Conservation (phyloP, 1,140 invertebrate genomes). For the Atopsyche davidsoni region DNA sequence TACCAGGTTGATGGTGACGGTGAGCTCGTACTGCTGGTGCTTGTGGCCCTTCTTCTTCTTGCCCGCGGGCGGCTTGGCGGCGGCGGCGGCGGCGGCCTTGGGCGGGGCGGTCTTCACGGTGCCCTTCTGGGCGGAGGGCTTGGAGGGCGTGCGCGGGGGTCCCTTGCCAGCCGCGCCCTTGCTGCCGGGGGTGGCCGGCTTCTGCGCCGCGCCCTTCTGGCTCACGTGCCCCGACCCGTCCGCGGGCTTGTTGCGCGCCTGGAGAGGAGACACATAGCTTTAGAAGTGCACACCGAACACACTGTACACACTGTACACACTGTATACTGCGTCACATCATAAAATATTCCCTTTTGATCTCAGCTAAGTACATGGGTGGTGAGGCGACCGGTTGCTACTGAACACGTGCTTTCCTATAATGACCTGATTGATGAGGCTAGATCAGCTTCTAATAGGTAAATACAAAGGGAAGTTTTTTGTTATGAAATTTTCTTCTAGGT, state of each 20-base stretch:
- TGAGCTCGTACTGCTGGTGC: slow-evolving; percentile 73
- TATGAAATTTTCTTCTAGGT: no score
- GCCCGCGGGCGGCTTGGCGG: slow-evolving; percentile 56
- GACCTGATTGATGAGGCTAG: no score
- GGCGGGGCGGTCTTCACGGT: slow-evolving; percentile 52
- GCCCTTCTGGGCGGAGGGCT: slow-evolving; percentile 53
- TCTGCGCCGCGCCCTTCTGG: slow-evolving; percentile 60
- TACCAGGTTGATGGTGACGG: slow-evolving; percentile 77
- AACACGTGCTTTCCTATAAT: no score
- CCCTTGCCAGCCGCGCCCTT: slow-evolving; percentile 41
- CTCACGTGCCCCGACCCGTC: slow-evolving; percentile 65
- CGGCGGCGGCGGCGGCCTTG: slow-evolving; percentile 50
- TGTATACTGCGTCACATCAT: no score
- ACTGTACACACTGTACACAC: no score
- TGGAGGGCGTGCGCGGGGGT: slow-evolving; percentile 46
- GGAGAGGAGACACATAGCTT: no score
- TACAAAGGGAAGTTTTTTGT: no score
- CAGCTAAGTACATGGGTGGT: no score
- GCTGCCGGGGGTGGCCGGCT: slow-evolving; percentile 54
- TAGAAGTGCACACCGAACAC: no score
- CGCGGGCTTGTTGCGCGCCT: slow-evolving; percentile 76
- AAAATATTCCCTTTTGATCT: no score
- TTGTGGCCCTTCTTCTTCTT: slow-evolving; percentile 74
- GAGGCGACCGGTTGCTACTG: no score
- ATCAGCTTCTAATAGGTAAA: no score